Conservation (phyloP, 2,797 vertebrate genomes). For the Balearica regulorum region DNA sequence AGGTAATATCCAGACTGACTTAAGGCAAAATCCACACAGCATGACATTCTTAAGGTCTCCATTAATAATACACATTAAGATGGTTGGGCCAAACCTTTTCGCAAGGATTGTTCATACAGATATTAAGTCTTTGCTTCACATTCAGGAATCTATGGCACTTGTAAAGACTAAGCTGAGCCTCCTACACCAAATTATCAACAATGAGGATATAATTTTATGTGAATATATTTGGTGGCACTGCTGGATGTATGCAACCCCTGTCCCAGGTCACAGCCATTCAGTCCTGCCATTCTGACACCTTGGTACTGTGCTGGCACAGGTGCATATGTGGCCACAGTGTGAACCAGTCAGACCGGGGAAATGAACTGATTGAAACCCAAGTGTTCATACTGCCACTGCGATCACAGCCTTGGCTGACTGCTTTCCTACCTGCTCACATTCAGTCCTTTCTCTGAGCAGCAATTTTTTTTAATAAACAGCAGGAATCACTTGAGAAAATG, state of each 20-base stretch:
- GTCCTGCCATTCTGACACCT: neutral
- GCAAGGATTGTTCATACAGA: neutral
- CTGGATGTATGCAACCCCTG: accelerated
- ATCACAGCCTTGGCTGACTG: neutral
- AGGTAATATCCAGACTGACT: neutral
- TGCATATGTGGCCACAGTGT: neutral
- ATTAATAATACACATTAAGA: neutral
- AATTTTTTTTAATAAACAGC: neutral
- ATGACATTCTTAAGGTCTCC: neutral
- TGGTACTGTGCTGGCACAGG: neutral
- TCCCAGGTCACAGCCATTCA: neutral
- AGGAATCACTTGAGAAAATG: neutral
- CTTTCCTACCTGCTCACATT: neutral
- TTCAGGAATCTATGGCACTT: neutral
- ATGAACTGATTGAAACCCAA: neutral
- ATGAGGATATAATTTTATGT: neutral
- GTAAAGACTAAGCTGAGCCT: neutral
- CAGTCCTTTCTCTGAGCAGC: neutral
- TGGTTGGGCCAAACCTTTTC: neutral
- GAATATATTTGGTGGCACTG: neutral
- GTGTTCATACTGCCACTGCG: neutral
- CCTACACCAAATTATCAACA: neutral
- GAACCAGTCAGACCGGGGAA: neutral
- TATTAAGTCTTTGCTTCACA: neutral
- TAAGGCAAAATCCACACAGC: neutral